A percentile compares a stretch with the other conserved stretches of the same genome.
Conservation (phyloP, 2,888 invertebrate species). For the Netelia fuscicornis region DNA sequence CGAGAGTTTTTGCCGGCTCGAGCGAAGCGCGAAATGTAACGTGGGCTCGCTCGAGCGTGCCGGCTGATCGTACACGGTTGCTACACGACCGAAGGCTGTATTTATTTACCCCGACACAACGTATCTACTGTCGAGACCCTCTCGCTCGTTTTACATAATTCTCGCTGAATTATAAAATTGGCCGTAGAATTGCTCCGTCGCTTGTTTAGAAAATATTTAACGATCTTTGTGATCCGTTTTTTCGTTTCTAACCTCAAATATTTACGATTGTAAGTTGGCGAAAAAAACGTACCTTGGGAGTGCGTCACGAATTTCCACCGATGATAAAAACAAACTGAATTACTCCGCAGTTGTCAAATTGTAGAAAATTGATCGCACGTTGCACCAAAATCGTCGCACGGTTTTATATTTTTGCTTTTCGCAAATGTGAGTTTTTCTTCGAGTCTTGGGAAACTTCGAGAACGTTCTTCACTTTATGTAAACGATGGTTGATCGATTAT, state of each 20-base stretch:
- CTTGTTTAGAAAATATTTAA: neutral
- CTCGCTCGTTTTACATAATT: conserved; percentile 2
- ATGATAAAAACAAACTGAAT: neutral
- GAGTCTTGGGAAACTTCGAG: neutral
- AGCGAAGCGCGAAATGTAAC: neutral
- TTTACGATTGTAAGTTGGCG: neutral
- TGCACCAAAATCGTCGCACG: neutral
- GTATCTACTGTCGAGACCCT: neutral
- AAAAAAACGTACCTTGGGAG: neutral
- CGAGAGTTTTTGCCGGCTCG: conserved; percentile 10
- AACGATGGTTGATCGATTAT: neutral
- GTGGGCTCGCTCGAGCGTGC: neutral
- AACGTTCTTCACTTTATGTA: neutral
- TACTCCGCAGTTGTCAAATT: neutral
- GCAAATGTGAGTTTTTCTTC: neutral
- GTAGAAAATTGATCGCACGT: neutral
- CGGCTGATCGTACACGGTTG: neutral
- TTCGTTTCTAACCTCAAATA: conserved; percentile 8
- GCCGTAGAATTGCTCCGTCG: neutral
- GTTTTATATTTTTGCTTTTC: neutral
- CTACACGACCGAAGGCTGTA: neutral
- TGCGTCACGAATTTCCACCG: neutral
- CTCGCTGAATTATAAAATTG: neutral
- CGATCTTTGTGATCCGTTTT: neutral
- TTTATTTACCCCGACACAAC: neutral